Evolutionary conservation across 2,888 invertebrate species (phyloP), one percentile per base, ranked within the genome.

Genomic region (Perizoma flavofasciatum): DNA sequence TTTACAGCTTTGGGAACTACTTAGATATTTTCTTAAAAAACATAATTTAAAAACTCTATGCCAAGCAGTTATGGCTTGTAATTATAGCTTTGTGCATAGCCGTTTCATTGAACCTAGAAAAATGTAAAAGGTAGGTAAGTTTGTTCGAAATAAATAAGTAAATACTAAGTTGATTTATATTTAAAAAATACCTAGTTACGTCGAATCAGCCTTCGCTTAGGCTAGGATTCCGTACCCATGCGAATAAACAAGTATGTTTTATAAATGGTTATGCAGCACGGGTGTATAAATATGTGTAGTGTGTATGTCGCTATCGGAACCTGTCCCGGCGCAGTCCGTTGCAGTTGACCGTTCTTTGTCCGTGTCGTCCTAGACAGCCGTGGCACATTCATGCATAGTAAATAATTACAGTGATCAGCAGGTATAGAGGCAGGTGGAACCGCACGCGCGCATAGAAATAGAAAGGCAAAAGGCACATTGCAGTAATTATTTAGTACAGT

Each of bases 401-500:
- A 91, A 89, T 91, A 91, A 92, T 91, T 88, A 89, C 88, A 83
- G 86, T 87, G 89, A 89, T 88, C 91, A 85, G 75, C 77, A 45
- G 55, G 46, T 46, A 51, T 57, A 10, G 33, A 46, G 88, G 89
- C 91, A 91, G 91, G 91, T 91, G 91, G 81, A 82, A 69, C 73
- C 83, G 87, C 88, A 86, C 88, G 88, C 88, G 88, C 85, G 83
- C 88, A 89, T 92, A 91, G 92, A 88, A 88, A 91, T 90, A 92
- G 92, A 90, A 89, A 91, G 89, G 83, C 92, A 89, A 89, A 90
- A 86, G n/a, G 83, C 92, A 90, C 90, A 90, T 92, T 91, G 92
- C 92, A 89, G 86, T 89, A 91, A 92, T 92, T 92, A 91, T 92
- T 91, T 88, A 86, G 87, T 90, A 92, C 92, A 89, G 92, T 92